Evolutionary conservation across 2,113 vertebrate genomes (phyloP).

Genomic region (Pungitius pungitius): DNA sequence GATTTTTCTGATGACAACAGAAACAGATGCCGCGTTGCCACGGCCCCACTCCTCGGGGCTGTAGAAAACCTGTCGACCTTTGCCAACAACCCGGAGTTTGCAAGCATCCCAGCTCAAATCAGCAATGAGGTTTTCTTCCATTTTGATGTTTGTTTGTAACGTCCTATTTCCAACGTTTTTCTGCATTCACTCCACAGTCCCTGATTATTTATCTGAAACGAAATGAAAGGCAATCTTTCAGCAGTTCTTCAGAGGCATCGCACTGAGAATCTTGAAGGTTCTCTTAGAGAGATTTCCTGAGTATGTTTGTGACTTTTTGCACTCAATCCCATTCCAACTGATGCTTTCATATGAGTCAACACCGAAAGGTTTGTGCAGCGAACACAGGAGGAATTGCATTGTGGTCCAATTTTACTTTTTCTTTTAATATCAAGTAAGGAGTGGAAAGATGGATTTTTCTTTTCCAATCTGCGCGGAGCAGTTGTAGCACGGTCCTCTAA

Average conservation of each 20-base stretch:
- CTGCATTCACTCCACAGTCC: neutral
- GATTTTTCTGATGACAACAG: constrained; percentile 98
- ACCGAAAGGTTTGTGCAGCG: constrained; percentile 35
- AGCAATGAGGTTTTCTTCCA: constrained; percentile 87
- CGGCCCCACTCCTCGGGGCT: constrained; percentile 91
- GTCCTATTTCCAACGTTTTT: neutral
- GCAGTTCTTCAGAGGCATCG: constrained; percentile 16
- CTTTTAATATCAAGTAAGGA: constrained; percentile 37
- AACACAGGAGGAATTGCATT: constrained; percentile 39
- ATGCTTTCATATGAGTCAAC: constrained; percentile 50
- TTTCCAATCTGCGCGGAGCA: constrained; percentile 54
- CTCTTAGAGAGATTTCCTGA: constrained; percentile 32
- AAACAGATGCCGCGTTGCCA: constrained; percentile 90
- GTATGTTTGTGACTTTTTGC: constrained; percentile 44
- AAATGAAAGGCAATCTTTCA: constrained; percentile 10
- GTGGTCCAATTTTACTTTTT: constrained; percentile 33
- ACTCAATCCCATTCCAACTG: constrained; percentile 47
- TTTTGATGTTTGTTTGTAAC: constrained; percentile 19
- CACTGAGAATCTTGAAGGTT: neutral
- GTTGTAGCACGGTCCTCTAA: constrained; percentile 49
- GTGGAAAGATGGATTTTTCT: constrained; percentile 53
- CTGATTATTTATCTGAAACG: neutral
- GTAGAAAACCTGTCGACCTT: constrained; percentile 97
- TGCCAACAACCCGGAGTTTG: constrained; percentile 97
- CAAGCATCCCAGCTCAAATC: constrained; percentile 96